Base-by-base conservation (phyloP, 2,113 vertebrate species). In the Albula goreensis region DNA sequence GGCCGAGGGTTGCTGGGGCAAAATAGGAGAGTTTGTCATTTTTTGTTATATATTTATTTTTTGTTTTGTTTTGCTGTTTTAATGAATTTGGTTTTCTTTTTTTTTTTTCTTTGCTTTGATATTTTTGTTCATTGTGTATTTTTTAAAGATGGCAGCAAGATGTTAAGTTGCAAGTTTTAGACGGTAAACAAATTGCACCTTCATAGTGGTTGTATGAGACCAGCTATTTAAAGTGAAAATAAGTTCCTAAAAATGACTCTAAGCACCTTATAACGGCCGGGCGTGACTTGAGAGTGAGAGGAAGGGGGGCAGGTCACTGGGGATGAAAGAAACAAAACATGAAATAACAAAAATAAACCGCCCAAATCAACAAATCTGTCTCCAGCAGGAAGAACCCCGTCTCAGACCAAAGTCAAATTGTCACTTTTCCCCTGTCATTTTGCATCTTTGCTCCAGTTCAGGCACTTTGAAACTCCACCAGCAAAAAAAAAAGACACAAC, bases 231-330 rank as follows among this genome's bases (percentile, higher is more conserved):
- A 83, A 92, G 91, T 91, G 49, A 80, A 86, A 63, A 82, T 31
- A 66, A 25, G 82, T 85, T 78, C 80, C 83, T 78, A 70, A 88
- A 90, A 92, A 93, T 66, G 91, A 91, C 93, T 93, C 92, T 86
- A 92, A 92, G 95, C 94, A 96, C 95, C 95, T 96, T 96, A 95
- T 93, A 89, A 88, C 80, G 86, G 92, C 91, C 89, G 88, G 82
- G 88, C 92, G 89, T 86, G 91, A 93, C 92, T 92, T 78, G 63
- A 93, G 93, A 92, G 90, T 89, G 51, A 48, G 52, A 4, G 50
- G 66, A 57, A 81, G 4, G n/a, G 85, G 48, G 25, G 19, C 48
- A 51, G 22, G 13, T 48, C 48, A 60, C 25, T 4, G 13, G n/a
- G 49, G 52, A 63, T 31, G 41, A 51, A n/a, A 15, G 22, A 85